Evolutionary conservation across 1,140 invertebrate species (phyloP).

Genomic region (Paraescarpia echinospica): DNA sequence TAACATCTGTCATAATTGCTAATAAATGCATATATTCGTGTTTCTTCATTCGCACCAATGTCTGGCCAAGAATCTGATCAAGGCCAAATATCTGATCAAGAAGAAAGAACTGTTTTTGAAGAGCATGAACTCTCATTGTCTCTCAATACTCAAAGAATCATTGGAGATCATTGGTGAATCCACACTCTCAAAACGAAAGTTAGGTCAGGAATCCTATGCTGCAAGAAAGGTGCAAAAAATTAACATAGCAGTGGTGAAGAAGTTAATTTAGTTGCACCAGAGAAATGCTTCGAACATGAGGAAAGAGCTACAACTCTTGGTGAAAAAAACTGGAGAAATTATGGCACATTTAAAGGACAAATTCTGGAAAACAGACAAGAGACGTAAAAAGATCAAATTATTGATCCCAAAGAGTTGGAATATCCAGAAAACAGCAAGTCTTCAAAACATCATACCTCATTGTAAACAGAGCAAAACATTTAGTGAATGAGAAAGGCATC

Average conservation of each 20-base stretch:
- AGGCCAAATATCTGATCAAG: background rate
- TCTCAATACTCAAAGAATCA: background rate
- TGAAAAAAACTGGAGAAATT: background rate
- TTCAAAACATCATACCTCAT: background rate
- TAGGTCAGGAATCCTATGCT: background rate
- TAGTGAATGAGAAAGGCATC: background rate
- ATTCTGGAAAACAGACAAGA: background rate
- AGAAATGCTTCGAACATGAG: background rate
- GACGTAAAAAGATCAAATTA: background rate
- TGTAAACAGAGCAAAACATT: background rate
- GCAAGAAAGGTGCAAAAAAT: background rate
- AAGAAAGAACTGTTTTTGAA: background rate
- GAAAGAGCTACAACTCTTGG: background rate
- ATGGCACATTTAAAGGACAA: background rate
- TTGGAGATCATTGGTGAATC: background rate
- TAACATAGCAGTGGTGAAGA: background rate
- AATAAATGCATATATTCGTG: too few species aligned
- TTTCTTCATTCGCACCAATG: too few species aligned
- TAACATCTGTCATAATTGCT: too few species aligned
- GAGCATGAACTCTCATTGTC: background rate
- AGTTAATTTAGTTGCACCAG: background rate
- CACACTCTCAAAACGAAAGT: background rate
- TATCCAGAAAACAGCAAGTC: background rate
- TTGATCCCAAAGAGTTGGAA: background rate
- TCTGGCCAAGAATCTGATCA: too few species aligned